Base-by-base conservation (phyloP, 2,797 vertebrate genomes). In the Cyprinella venusta region DNA sequence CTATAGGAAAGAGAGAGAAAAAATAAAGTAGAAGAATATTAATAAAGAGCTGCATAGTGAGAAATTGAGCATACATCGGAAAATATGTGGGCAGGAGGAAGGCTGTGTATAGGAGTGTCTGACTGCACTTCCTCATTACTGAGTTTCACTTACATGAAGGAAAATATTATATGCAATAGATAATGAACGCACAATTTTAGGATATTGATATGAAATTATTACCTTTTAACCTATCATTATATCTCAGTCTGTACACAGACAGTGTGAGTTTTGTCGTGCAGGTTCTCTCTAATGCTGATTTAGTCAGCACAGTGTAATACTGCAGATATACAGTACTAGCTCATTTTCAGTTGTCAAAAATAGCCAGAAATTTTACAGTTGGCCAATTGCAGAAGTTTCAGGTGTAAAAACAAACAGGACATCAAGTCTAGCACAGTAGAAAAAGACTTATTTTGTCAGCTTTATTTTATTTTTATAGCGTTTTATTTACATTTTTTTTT, bases 1-100 rank as follows among this genome's bases (percentile, higher is more conserved):
- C 98, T 99, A 91, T 33, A 74, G 88, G 79, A 42, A 81, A 82
- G 86, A 89, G n/a, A 89, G 1, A 89, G 30, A 40, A 21, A 54
- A 13, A 33, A 13, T 2, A 33, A 72, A 63, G 6, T 63, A 63
- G 26, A 63, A 63, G 61, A 30, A 81, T 38, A 16, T 82, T n/a
- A 84, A 63, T 26, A 15, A 63, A 40, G 8, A 36, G 18, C 38
- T 16, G 5, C 16, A 63, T 16, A 38, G 13, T 69, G 33, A 30
- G 6, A 54, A 21, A 59, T 45, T 64, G 2, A 71, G 40, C 10
- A 67, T 19, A 24, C 5, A 38, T 4, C 30, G 50, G 71, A 69
- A 59, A 79, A 67, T 18, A 42, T 9, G 74, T 42, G 12, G 75
- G 63, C 50, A 48, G 64, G 72, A 40, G 77, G 67, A 77, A 80